Evolutionary conservation across 2,888 invertebrate species (phyloP), one percentile per base, ranked within the genome.

Genomic region (Sclerodermus sp.): DNA sequence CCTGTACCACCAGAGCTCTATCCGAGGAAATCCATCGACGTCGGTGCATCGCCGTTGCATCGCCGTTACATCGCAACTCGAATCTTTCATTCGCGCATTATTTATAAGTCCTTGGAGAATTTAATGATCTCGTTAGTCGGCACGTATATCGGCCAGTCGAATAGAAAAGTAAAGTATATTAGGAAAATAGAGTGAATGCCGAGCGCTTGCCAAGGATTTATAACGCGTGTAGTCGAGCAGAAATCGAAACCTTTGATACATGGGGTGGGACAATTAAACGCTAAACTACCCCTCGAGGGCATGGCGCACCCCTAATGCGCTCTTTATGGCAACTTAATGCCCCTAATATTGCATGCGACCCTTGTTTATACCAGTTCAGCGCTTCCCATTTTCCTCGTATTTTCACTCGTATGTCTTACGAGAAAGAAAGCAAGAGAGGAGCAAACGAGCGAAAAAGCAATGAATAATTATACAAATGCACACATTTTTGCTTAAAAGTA

Each of bases 291-390:
- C 77, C 74, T 77, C 71, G 76, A 76, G 76, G 76, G 71, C 71
- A 72, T 51, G 64, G 64, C 67, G 70, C 70, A 64, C 62, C 66
- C 68, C 68, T 77, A 77, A 77, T 77, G 74, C 76, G 76, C 77
- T 76, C 77, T 77, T 77, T 77, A 77, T 76, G 74, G 74, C 73
- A 72, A 73, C 72, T 77, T 77, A 74, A 77, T 77, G 75, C 75
- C 74, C 73, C 76, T 76, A 76, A 77, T 76, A 76, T 77, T 71
- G 73, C 72, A 73, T 72, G 69, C 75, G 71, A 73, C 73, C 73
- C 75, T 74, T 73, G 76, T 74, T 76, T 74, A 71, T 73, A 74
- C 68, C 73, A 71, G 73, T 72, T 70, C 71, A 70, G 66, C 70
- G 69, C 71, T 71, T 71, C 70, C 70, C 70, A 74, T 72, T 74